Percentiles rank a stretch among this genome's conserved stretches.
phyloP scores from a whole-genome alignment of 2,113 vertebrate genomes.

The Trogon surrucura region DNA sequence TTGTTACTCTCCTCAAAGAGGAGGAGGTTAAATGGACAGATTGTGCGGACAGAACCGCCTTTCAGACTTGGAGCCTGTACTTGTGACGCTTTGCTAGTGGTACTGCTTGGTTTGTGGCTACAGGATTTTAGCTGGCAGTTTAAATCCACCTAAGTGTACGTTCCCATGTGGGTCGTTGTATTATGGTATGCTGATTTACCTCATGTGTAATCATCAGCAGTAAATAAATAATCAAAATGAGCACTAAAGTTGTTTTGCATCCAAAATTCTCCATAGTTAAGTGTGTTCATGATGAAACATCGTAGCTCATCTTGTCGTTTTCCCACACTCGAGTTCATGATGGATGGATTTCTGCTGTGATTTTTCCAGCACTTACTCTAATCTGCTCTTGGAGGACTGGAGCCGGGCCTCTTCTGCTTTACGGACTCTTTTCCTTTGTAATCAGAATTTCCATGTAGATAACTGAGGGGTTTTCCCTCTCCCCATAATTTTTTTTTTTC shows the following conservation, averaged over 20 bases:
- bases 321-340: neutral
- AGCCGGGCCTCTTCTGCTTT: neutral
- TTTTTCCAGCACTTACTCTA: neutral
- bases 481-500: neutral
- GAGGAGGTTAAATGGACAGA: neutral
- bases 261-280: neutral
- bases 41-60: neutral
- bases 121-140: neutral
- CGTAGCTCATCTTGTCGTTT: neutral
- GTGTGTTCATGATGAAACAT: neutral
- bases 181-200: neutral
- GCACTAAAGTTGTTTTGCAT: neutral
- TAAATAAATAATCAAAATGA: neutral
- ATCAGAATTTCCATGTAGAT: neutral
- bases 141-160: neutral
- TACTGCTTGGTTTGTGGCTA: neutral
- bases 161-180: too few relatives aligned
- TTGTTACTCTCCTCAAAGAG: neutral
- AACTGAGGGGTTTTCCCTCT: neutral
- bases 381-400: neutral
- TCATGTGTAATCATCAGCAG: neutral
- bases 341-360: neutral
- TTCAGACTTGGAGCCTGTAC: neutral
- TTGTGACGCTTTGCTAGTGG: neutral
- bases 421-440: neutral